These are phyloP conservation scores for Caloenas nicobarica DNA, from an alignment of 2,113 vertebrate genomes.

Conservation along the genomic window DNA sequence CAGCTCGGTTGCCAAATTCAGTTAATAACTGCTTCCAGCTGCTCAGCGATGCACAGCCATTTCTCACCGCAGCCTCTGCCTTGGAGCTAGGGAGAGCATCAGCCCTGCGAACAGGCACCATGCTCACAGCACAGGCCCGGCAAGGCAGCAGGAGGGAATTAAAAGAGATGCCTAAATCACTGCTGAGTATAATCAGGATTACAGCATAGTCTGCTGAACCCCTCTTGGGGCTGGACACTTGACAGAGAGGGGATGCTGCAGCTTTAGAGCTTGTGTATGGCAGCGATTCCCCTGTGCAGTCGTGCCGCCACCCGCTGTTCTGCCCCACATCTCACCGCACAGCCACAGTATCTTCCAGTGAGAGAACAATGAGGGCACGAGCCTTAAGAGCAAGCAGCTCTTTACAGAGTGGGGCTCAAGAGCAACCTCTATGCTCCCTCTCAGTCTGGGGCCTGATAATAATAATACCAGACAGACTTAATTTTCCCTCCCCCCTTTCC, in stretches of 20 bases:
- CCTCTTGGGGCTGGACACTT: not conserved
- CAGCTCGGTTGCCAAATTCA: not conserved
- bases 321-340: not conserved
- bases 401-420: not conserved
- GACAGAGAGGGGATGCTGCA: fast-evolving
- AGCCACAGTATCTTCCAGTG: fast-evolving
- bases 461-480: not conserved
- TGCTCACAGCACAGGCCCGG: fast-evolving
- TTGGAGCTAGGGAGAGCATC: not conserved
- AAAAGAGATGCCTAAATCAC: not conserved
- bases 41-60: not conserved
- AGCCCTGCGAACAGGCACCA: not conserved
- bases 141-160: not conserved
- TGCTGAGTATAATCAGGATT: not conserved
- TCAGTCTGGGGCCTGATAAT: not conserved
- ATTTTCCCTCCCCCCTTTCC: not conserved
- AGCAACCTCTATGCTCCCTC: not conserved
- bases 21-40: constrained; percentile 37
- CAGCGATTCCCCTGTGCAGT: no score
- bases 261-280: not conserved
- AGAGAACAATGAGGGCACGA: not conserved
- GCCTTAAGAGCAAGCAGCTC: not conserved
- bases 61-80: not conserved
- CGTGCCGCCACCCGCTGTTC: not conserved
- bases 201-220: fast-evolving